Base-by-base conservation (phyloP, 2,113 vertebrate genomes). In the Barbus barbus region DNA sequence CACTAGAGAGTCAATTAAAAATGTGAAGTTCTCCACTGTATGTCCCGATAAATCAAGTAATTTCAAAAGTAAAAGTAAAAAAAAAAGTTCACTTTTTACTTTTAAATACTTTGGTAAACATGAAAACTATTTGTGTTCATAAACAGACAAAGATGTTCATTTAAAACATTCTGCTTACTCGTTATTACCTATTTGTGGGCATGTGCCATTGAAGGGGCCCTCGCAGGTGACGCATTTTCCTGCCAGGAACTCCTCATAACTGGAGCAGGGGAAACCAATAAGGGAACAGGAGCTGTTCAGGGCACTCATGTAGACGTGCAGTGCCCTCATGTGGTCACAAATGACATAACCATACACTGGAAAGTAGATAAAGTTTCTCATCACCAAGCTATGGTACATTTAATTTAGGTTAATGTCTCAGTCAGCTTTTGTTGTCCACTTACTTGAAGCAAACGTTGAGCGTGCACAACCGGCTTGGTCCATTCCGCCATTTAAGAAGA, bases 251-350 rank as follows among this genome's bases (percentile, higher is more conserved):
- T 94, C 90, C 61, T 96, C 93, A 83, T 96, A 96, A 85, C 87
- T 95, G 86, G 86, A 69, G 83, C 97, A 99, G 0, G 97, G 97
- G 87, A 98, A 95, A 0, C 96, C 98, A 67, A 86, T 0, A 0
- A 97, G 5, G 0, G 90, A 88, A 79, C 98, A 99, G 3, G 94
- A 90, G 5, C 94, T 81, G 33, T 93, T 94, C 84, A 99, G 85
- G 12, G 95, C 95, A 7, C 94, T 98, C 88, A 97, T 91, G 88
- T 97, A 99, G 91, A 98, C 94, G 24, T 96, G 86, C 78, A 99
- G 92, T 5, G 97, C 97, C 88, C 97, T 96, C 96, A 98, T 97
- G 93, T 99, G 98, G 94, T 99, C 98, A 13, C 98, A 99, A 85
- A 98, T 96, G 85, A 98, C 90, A 82, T 96, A 97, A 18, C 90